A percentile compares a stretch with the other conserved stretches of the same genome.
phyloP scores from a whole-genome alignment of 2,797 vertebrate species.

The Sebastes wilsoni region DNA sequence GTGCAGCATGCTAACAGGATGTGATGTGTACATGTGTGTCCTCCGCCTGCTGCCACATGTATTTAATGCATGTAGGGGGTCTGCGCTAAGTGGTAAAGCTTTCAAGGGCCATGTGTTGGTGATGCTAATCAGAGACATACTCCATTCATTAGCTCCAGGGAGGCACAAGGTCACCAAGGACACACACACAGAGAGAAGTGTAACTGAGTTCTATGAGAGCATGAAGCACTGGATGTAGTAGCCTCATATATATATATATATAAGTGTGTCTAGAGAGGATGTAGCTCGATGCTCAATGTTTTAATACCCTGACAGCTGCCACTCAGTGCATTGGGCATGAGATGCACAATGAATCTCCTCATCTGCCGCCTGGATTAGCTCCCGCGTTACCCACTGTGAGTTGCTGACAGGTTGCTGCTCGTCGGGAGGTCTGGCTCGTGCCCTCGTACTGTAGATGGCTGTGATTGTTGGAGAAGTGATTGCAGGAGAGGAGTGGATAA shows the following conservation, averaged over 20 bases:
- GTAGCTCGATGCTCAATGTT: background rate
- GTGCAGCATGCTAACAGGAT: constrained; percentile 26
- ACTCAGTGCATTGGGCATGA: constrained; percentile 37
- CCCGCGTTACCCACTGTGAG: constrained; percentile 33
- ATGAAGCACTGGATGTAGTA: background rate
- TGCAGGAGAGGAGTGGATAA: too few relatives aligned
- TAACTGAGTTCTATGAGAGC: background rate
- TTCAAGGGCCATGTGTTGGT: constrained; percentile 42
- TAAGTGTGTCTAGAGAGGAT: background rate
- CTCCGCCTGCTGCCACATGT: constrained; percentile 36
- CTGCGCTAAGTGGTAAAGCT: constrained; percentile 20
- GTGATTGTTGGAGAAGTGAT: constrained; percentile 12
- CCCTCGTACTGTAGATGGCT: constrained; percentile 8
- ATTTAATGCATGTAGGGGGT: constrained; percentile 17
- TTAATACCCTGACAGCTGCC: constrained; percentile 52
- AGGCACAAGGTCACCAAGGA: constrained; percentile 36
- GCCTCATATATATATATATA: background rate
- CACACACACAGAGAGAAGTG: background rate
- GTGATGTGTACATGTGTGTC: background rate
- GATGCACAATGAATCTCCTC: constrained; percentile 30
- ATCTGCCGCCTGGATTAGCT: constrained; percentile 39
- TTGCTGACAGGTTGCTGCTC: constrained; percentile 46
- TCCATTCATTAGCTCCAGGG: constrained; percentile 28
- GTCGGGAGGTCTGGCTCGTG: constrained; percentile 43
- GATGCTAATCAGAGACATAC: constrained; percentile 38